phyloP scores from a whole-genome alignment of 2,797 vertebrate species.

The Pipistrellus nathusii region DNA sequence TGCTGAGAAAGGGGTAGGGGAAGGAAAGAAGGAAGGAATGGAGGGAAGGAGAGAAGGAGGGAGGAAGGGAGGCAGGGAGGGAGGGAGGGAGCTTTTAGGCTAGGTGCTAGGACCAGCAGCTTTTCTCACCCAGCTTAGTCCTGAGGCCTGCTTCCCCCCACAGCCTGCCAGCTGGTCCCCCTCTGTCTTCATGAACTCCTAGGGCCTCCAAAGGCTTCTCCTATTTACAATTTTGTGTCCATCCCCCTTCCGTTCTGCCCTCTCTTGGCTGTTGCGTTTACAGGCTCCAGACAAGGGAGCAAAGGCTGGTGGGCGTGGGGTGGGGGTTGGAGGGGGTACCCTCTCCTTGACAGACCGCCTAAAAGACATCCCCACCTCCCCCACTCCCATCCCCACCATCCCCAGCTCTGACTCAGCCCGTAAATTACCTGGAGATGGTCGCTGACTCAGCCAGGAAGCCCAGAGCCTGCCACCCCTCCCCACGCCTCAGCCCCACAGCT shows the following conservation, averaged over 20 bases:
- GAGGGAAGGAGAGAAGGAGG: not conserved
- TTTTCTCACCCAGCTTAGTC: not conserved
- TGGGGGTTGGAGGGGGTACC: not conserved
- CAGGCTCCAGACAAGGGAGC: not conserved
- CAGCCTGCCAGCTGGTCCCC: not conserved
- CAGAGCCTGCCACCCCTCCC: constrained; percentile 22
- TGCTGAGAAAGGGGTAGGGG: not conserved
- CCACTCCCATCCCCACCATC: not conserved
- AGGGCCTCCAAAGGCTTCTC: not conserved
- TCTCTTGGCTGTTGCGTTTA: not conserved
- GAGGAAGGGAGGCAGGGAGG: not conserved
- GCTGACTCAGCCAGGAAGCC: constrained; percentile 77
- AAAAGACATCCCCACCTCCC: not conserved
- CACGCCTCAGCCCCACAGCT: constrained; percentile 76
- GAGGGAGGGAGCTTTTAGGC: not conserved
- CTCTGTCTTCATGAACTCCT: not conserved
- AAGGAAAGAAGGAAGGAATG: not conserved
- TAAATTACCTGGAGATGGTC: constrained; percentile 73
- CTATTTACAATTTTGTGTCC: not conserved
- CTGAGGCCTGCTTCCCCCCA: not conserved
- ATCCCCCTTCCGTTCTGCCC: not conserved
- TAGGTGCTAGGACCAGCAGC: not conserved
- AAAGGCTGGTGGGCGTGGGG: too few relatives aligned
- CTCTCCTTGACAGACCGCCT: not conserved
- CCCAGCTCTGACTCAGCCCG: constrained; percentile 72